phyloP scores from a whole-genome alignment of 1,140 invertebrate species.

The Eumaeus atala region DNA sequence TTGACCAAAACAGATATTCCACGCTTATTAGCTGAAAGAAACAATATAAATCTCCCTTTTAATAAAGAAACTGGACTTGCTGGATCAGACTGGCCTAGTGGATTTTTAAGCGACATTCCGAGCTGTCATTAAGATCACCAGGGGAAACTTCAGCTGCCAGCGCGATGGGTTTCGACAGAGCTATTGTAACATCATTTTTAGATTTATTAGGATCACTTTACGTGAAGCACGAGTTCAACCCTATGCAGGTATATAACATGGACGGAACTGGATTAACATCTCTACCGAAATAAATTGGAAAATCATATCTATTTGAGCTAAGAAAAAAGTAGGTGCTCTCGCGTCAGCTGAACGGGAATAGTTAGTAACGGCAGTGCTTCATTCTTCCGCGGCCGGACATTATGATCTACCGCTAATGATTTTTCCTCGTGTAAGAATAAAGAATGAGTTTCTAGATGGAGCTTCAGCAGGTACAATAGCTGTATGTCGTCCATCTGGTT shows the following conservation, averaged over 20 bases:
- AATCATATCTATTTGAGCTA: slow-evolving; percentile 1
- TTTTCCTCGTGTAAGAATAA: slow-evolving; percentile 8
- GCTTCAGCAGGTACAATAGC: slow-evolving; percentile 11
- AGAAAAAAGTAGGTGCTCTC: slow-evolving; percentile 8
- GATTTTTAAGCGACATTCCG: slow-evolving; percentile 43
- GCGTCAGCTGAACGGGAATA: neutral
- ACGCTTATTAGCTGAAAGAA: slow-evolving; percentile 20
- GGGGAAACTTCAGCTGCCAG: slow-evolving; percentile 23
- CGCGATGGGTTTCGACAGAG: slow-evolving; percentile 1
- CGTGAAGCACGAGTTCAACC: slow-evolving; percentile 1
- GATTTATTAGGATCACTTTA: slow-evolving; percentile 10
- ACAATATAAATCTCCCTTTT: slow-evolving; percentile 27
- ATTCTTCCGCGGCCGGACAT: slow-evolving; percentile 1
- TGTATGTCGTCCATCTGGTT: slow-evolving; percentile 11
- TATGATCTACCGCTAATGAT: slow-evolving; percentile 11
- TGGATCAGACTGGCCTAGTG: slow-evolving; percentile 34
- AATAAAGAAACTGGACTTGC: slow-evolving; percentile 24
- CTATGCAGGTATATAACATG: slow-evolving; percentile 5
- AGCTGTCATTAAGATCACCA: slow-evolving; percentile 31
- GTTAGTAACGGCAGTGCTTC: too few species aligned
- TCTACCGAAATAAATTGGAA: neutral
- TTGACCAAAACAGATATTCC: slow-evolving; percentile 24
- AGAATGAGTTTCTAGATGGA: slow-evolving; percentile 9
- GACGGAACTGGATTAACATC: slow-evolving; percentile 2
- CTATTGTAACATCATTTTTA: slow-evolving; percentile 10